Conservation (phyloP, 2,888 invertebrate genomes). For the Mycalesis mineus region DNA sequence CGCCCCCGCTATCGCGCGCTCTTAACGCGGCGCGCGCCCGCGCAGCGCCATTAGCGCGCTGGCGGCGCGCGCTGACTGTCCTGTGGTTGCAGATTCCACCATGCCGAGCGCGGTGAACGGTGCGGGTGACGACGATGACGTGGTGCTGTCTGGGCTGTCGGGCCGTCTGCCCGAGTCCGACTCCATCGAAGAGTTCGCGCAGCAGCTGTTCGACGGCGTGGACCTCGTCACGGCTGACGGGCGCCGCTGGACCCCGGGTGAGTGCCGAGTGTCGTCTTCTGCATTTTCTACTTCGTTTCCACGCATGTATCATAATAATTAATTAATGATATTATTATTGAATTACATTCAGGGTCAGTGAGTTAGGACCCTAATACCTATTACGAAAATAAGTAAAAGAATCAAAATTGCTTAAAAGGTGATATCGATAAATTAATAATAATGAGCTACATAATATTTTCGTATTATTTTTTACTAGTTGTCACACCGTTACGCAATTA, state of each 20-base stretch:
- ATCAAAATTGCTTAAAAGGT: no score
- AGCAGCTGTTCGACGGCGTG: conserved; percentile 91
- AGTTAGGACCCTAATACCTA: no score
- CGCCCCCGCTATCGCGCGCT: conserved; percentile 60
- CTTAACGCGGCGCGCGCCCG: conserved; percentile 49
- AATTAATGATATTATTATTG: no score
- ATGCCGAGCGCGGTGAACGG: conserved; percentile 69
- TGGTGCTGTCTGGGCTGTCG: conserved; percentile 90
- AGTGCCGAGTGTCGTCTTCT: conserved; percentile 1
- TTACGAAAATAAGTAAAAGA: no score
- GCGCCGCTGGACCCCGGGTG: conserved; percentile 89
- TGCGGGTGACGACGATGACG: conserved; percentile 75
- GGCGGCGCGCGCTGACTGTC: conserved; percentile 21
- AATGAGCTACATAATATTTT: no score
- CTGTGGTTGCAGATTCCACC: neutral
- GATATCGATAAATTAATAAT: no score
- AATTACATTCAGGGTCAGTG: no score
- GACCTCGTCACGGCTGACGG: conserved; percentile 96
- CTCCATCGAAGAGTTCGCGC: conserved; percentile 94
- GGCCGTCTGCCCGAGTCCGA: conserved; percentile 94
- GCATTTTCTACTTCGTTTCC: no score
- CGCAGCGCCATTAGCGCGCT: conserved; percentile 47
- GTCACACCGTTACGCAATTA: no score
- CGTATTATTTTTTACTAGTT: no score
- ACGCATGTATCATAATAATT: no score